These are phyloP conservation scores for Achlya flavicornis DNA, from an alignment of 2,888 invertebrate species.

Conservation along the genomic window DNA sequence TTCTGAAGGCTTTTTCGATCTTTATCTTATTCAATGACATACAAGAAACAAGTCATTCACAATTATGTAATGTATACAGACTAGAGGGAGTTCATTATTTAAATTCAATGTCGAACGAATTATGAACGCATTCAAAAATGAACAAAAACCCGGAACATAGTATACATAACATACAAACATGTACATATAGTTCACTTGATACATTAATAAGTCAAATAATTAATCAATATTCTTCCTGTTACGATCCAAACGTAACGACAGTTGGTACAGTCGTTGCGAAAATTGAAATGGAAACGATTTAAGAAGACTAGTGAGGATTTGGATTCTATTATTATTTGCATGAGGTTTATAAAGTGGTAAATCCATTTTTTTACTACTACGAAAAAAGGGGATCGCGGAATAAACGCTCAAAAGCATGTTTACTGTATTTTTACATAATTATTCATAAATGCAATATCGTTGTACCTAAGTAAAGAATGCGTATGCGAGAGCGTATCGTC, in stretches of 20 bases:
- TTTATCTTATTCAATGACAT: no score
- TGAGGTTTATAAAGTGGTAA: no score
- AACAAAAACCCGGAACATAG: conserved; percentile 11
- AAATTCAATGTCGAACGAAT: conserved; percentile 11
- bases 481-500: not conserved
- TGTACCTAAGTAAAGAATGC: not conserved
- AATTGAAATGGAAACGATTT: not conserved
- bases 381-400: no score
- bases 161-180: not conserved
- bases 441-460: no score
- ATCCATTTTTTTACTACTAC: no score
- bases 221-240: conserved; percentile 22
- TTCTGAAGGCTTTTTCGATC: no score
- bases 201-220: conserved; percentile 18
- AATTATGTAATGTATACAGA: not conserved
- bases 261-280: not conserved
- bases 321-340: not conserved
- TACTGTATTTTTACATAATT: no score
- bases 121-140: conserved; percentile 19
- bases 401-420: no score
- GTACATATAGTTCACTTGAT: conserved; percentile 4
- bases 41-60: no score
- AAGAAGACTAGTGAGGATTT: not conserved
- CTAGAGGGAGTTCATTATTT: not conserved
- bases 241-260: conserved; percentile 12